Percentiles rank a stretch among this genome's conserved stretches.
Evolutionary conservation across 2,888 invertebrate genomes (phyloP).

Genomic region (Pyrgus malvae): DNA sequence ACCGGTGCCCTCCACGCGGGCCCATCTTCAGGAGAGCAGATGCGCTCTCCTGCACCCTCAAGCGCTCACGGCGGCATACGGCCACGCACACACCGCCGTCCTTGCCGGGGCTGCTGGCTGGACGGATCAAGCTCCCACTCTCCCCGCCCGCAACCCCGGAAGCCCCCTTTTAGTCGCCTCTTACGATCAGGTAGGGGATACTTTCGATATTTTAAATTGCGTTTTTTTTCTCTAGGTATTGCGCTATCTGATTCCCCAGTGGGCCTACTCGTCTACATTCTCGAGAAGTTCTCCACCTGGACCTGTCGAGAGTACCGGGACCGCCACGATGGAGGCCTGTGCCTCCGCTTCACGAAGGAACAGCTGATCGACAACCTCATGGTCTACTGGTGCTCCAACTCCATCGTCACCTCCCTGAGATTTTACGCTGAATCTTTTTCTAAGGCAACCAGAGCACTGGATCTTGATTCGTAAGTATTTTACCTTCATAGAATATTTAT

Average conservation of each 20-base stretch:
- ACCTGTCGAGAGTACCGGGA: constrained; percentile 74
- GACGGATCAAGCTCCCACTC: too few species aligned
- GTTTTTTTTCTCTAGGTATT: constrained; percentile 45
- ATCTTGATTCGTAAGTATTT: constrained; percentile 64
- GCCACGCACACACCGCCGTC: too few species aligned
- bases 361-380: constrained; percentile 88
- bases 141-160: too few species aligned
- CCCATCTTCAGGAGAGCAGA: too few species aligned
- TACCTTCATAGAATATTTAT: not conserved
- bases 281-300: constrained; percentile 93
- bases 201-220: not conserved
- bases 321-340: constrained; percentile 86
- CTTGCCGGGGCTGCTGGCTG: too few species aligned
- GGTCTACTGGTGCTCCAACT: constrained; percentile 89
- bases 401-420: constrained; percentile 88
- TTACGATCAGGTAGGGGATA: too few species aligned
- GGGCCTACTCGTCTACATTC: constrained; percentile 90
- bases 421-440: constrained; percentile 85
- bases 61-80: too few species aligned
- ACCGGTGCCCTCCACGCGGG: too few species aligned
- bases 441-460: constrained; percentile 44
- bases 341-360: constrained; percentile 83
- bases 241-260: constrained; percentile 87
- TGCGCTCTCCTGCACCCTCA: too few species aligned
- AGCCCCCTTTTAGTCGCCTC: too few species aligned